phyloP scores from a whole-genome alignment of 2,888 invertebrate genomes.

The Eupithecia subumbrata region DNA sequence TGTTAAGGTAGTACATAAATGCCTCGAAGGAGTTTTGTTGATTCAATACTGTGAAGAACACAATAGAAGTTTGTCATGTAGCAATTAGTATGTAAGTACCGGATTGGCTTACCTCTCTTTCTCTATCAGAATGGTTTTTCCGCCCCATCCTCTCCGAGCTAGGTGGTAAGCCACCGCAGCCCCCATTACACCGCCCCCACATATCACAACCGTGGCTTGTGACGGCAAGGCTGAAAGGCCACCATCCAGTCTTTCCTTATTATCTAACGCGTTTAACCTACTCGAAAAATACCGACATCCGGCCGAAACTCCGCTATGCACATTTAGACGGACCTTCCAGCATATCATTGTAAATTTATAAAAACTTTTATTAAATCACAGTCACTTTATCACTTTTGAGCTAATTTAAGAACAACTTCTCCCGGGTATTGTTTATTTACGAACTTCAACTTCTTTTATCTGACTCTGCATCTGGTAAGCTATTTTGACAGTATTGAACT shows the following conservation, averaged over 20 bases:
- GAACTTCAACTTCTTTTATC: not conserved
- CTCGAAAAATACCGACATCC: constrained; percentile 54
- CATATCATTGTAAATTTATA: constrained; percentile 21
- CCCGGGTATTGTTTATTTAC: constrained; percentile 1
- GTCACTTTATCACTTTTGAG: not conserved
- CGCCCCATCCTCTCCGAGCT: constrained; percentile 91
- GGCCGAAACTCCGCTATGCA: constrained; percentile 6
- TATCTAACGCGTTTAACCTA: constrained; percentile 63
- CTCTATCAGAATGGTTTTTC: constrained; percentile 92
- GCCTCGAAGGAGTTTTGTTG: not conserved
- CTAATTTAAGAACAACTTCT: not conserved
- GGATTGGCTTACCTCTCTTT: constrained; percentile 87
- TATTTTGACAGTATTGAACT: no score
- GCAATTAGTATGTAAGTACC: not conserved
- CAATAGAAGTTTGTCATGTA: not conserved
- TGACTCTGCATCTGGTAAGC: no score
- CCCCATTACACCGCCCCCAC: constrained; percentile 96
- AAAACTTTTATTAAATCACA: not conserved
- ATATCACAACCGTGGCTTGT: constrained; percentile 91
- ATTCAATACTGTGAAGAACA: not conserved
- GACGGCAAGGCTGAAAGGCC: constrained; percentile 66
- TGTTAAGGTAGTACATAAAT: not conserved
- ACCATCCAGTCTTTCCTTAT: constrained; percentile 65
- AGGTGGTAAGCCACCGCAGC: constrained; percentile 96
- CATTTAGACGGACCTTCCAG: constrained; percentile 16